Evolutionary conservation across 1,140 invertebrate genomes (phyloP).

Genomic region (Epicauta chinensis): DNA sequence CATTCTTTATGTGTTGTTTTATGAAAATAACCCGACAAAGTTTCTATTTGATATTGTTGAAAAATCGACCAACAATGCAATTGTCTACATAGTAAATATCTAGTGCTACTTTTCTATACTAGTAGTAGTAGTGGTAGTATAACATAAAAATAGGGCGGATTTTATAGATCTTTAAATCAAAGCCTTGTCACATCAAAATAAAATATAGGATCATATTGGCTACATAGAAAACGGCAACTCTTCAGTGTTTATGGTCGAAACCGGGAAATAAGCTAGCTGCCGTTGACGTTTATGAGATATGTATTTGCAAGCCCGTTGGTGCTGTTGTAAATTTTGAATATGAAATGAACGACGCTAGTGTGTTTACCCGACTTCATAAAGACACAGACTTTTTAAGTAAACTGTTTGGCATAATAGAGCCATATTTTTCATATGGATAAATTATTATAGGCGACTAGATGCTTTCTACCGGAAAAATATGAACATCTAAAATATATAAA

Average conservation of each 20-base stretch:
- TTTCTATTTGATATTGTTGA: no score
- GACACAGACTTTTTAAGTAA: slow-evolving; percentile 15
- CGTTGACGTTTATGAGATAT: slow-evolving; percentile 36
- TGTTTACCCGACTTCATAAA: slow-evolving; percentile 26
- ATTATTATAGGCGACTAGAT: no score
- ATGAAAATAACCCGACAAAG: no score
- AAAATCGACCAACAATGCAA: no score
- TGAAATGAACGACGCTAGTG: slow-evolving; percentile 21
- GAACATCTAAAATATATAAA: no score
- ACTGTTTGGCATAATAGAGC: background rate
- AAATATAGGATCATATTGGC: slow-evolving; percentile 40
- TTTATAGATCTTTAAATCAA: slow-evolving; percentile 38
- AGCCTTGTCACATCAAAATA: slow-evolving; percentile 39
- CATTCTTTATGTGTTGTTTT: no score
- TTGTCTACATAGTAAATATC: no score
- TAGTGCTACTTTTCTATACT: no score
- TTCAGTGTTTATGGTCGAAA: slow-evolving; percentile 34
- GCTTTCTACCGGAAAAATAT: no score
- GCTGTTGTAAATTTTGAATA: slow-evolving; percentile 31
- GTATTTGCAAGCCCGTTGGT: slow-evolving; percentile 29
- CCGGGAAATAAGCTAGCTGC: slow-evolving; percentile 35
- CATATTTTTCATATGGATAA: no score
- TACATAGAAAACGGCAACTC: slow-evolving; percentile 35
- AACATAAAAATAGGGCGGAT: slow-evolving; percentile 32
- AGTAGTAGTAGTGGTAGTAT: no score